Base-by-base conservation (phyloP, 2,888 invertebrate genomes). In the Acanthococcus lagerstroemiae region DNA sequence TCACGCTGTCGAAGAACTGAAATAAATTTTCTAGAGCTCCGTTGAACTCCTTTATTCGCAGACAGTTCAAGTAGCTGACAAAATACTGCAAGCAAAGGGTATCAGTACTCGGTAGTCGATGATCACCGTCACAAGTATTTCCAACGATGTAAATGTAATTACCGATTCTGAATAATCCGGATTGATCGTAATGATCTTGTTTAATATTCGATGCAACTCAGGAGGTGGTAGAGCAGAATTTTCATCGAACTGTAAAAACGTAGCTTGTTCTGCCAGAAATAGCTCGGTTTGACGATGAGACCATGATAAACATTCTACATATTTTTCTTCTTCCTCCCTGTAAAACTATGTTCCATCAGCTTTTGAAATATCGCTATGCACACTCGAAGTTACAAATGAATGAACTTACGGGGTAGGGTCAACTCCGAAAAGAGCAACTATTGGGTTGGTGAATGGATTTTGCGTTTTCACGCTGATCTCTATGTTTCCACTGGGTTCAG, bases 261-360 rank as follows among this genome's bases (percentile, higher is more conserved):
- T 84, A 9, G 89, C 89, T 77, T 94, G 93, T 72, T 90, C 88
- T 1, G 90, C 87, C 66, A 93, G 87, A 73, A 93, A 90, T 56
- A 90, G 78, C 76, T 94, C 93, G 0, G 93, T 92, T 77, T 94
- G 93, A 72, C 88, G 85, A 69, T 87, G 84, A 1, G 91, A 90
- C 90, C 90, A 90, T 68, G 17, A 69, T 66, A 58, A 67, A 25
- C 56, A 65, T 54, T 67, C 67, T 0, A 52, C 37, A 1, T 56
- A 61, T 26, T 67, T 68, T 30, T 56, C 56, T 25, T 61, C 58
- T 17, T 15, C 15, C 46, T 66, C 55, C n/a, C 56, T 48, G 46
- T 24, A 45, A 57, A 37, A 57, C 3, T 3, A 30, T 17, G 1
- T 3, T 4, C 9, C 4, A 30, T 27, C 6, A 22, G 21, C 15